phyloP scores from a whole-genome alignment of 2,888 invertebrate genomes.

The Tholera decimalis region DNA sequence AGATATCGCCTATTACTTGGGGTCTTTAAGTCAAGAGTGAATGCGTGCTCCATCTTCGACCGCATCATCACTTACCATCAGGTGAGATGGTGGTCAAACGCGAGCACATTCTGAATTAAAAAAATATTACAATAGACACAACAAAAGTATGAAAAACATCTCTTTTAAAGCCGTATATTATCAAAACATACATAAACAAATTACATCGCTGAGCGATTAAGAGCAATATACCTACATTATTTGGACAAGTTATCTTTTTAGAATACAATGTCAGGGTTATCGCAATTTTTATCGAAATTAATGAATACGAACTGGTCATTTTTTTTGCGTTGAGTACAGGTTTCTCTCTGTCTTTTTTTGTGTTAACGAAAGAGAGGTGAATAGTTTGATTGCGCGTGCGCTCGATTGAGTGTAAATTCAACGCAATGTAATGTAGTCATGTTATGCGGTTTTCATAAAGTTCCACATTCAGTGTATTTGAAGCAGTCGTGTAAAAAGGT shows the following conservation, averaged over 20 bases:
- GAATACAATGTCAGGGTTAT: constrained; percentile 63
- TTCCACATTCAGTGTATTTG: constrained; percentile 55
- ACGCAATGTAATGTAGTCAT: too few species aligned
- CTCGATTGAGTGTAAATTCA: constrained; percentile 27
- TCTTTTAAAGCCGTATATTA: constrained; percentile 12
- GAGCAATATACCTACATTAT: constrained; percentile 10
- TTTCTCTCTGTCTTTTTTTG: constrained; percentile 23
- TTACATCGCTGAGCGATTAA: constrained; percentile 27
- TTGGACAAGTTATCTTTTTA: constrained; percentile 21
- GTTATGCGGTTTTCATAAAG: constrained; percentile 40
- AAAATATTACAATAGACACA: constrained; percentile 1
- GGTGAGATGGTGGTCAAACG: too few species aligned
- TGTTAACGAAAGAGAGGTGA: constrained; percentile 45
- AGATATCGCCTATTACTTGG: too few species aligned
- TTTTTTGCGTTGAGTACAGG: constrained; percentile 18
- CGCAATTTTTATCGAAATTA: constrained; percentile 24
- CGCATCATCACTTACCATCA: too few species aligned
- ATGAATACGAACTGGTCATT: constrained; percentile 26
- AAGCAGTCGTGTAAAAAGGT: constrained; percentile 52
- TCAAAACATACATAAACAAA: constrained; percentile 25
- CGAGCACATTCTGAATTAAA: too few species aligned
- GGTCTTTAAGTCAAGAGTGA: too few species aligned
- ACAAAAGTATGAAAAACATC: constrained; percentile 10
- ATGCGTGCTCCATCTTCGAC: too few species aligned
- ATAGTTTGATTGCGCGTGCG: constrained; percentile 12